These are phyloP conservation scores for Oreohelix idahoensis DNA, from an alignment of 1,140 invertebrate species.

Conservation along the genomic window DNA sequence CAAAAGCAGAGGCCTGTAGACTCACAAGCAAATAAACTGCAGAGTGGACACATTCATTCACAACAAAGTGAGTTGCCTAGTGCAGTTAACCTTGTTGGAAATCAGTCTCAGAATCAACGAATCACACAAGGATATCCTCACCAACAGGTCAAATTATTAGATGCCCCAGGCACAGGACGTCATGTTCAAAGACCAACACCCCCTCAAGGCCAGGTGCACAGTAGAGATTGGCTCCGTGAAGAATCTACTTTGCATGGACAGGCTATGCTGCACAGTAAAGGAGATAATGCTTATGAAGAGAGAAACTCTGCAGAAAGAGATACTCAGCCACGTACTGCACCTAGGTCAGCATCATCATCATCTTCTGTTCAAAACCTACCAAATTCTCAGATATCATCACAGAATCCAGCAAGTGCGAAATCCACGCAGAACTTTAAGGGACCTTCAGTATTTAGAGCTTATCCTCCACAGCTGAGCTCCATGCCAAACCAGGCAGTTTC, in stretches of 20 bases:
- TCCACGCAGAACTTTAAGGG: neutral
- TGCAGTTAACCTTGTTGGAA: neutral
- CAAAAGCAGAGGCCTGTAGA: constrained; percentile 2
- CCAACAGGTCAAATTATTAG: constrained; percentile 23
- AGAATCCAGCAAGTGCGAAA: neutral
- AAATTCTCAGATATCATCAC: neutral
- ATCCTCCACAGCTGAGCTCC: constrained; percentile 15
- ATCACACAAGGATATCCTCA: neutral
- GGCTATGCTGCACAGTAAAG: neutral
- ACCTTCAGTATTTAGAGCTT: constrained; percentile 26
- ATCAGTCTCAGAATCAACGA: neutral
- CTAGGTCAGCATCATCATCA: constrained; percentile 1
- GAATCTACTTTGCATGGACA: neutral
- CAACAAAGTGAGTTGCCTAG: constrained; percentile 4
- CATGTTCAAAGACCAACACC: neutral
- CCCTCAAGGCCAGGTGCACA: neutral
- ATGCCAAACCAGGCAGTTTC: constrained; percentile 6
- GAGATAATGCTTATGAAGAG: neutral
- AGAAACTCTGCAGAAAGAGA: constrained; percentile 8
- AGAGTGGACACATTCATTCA: constrained; percentile 16
- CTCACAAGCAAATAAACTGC: neutral
- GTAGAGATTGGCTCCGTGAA: neutral
- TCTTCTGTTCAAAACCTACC: neutral
- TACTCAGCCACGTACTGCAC: neutral
- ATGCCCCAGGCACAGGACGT: constrained; percentile 10